Base-by-base conservation (phyloP, 2,113 vertebrate species). In the Colistium nudipinnis region DNA sequence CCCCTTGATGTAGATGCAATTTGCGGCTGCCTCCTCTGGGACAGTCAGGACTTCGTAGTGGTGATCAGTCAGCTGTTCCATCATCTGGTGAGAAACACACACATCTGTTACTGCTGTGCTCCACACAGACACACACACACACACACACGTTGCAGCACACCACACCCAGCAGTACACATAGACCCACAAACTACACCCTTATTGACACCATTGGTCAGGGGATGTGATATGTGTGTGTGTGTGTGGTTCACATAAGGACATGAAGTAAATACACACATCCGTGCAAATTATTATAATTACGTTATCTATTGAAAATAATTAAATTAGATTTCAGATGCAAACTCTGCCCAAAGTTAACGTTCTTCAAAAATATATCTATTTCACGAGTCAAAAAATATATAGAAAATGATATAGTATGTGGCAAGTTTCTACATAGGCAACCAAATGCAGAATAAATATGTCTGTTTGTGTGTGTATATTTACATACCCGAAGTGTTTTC, bases 11-110 rank as follows among this genome's bases (percentile, higher is more conserved):
- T 94, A 97, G 74, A 97, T 78, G 78, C 96, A 97, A 90, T 96
- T 96, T 13, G 95, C 94, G 0, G 95, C 96, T 0, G 88, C 85
- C 0, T 95, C 94, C 35, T 97, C 96, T 0, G 96, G 92, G 53
- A 97, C 92, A 0, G 93, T 93, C 62, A 97, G 91, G 1, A 96
- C 90, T 33, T 96, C 93, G 14, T 97, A 97, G 68, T 95, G 94
- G 82, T 96, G 94, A 74, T 96, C 95, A 0, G 95, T 96, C 87
- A 97, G 87, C 76, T 93, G 94, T 19, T 96, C 95, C 96, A 97
- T 97, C 68, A 94, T 93, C 96, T 97, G 72, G n/a, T n/a, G 33
- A 70, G 54, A 73, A 51, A 71, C 13, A 69, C 52, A 67, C 45
- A 49, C 38, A 44, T 11, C 7, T 30, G 8, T 52, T 10, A 56